Evolutionary conservation across 2,797 vertebrate genomes (phyloP), one percentile per base, ranked within the genome.

Genomic region (Helostoma temminkii): DNA sequence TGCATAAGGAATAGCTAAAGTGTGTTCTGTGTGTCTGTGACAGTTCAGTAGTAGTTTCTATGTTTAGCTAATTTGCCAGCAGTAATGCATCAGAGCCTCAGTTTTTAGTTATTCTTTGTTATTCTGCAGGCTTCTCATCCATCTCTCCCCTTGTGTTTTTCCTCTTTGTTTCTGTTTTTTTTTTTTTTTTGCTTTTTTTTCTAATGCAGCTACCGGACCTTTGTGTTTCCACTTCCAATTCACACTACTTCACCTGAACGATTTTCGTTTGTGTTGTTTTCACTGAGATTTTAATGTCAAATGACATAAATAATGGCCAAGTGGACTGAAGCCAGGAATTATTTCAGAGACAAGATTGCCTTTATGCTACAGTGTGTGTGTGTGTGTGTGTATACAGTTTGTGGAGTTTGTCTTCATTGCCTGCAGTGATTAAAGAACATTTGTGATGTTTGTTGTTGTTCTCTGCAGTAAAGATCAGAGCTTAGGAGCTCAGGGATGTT

Each of bases 31-130:
- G 49, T 39, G 22, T 18, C 49, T 14, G 46, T n/a, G 60, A 43
- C 60, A 53, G 46, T 43, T 71, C 39, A 46, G 61, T 54, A 54
- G 80, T 76, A 81, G 66, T 71, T 70, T 75, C 74, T 77, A 58
- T 67, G 53, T 80, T 81, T 58, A 54, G 77, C 54, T 87, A 53
- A 82, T 88, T 77, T 80, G 59, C 66, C 59, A 69, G 48, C 74
- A 71, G 71, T 78, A 69, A 70, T 87, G 80, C 78, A 80, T 80
- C 80, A 78, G 65, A 72, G 64, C 12, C 50, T 77, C 26, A 18
- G 50, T 59, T 76, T 81, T 56, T 47, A 48, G 48, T 64, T 65
- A 16, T 72, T 58, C 37, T 78, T 78, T 83, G 54, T 77, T 81
- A 83, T 81, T 49, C 78, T 43, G 48, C 42, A 39, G 68, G 48